A percentile compares a stretch with the other conserved stretches of the same genome.
Evolutionary conservation across 2,797 vertebrate genomes (phyloP).

Genomic region (Sebastes baramenuke): DNA sequence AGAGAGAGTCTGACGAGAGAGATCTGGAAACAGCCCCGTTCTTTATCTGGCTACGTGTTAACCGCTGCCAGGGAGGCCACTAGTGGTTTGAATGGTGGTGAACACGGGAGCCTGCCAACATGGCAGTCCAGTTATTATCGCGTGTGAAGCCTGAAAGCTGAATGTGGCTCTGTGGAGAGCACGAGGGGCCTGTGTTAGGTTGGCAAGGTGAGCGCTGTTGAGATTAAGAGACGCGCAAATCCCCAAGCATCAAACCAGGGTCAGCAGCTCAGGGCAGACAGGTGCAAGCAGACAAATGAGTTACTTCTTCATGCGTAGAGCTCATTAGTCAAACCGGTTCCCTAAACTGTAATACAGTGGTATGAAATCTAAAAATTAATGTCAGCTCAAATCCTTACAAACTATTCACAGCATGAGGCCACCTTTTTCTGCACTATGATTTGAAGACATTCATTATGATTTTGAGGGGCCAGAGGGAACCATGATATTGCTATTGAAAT

Average conservation of each 20-base stretch:
- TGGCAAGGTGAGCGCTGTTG: constrained; percentile 59
- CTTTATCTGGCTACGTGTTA: constrained; percentile 49
- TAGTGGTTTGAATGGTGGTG: constrained; percentile 35
- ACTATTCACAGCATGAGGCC: background rate
- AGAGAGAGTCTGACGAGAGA: constrained; percentile 12
- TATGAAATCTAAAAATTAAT: constrained; percentile 41
- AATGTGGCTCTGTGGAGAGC: constrained; percentile 22
- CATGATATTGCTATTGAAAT: background rate
- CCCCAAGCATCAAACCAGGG: constrained; percentile 49
- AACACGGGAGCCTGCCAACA: constrained; percentile 27
- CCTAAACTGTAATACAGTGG: constrained; percentile 29
- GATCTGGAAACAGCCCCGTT: constrained; percentile 21
- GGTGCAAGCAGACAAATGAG: constrained; percentile 56
- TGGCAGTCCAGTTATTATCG: constrained; percentile 24
- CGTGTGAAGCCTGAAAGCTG: constrained; percentile 33
- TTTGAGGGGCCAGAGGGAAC: background rate
- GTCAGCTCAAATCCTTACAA: constrained; percentile 33
- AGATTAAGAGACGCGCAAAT: constrained; percentile 60
- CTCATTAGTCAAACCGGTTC: constrained; percentile 54
- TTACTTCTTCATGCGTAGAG: constrained; percentile 46
- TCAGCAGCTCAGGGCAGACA: constrained; percentile 57
- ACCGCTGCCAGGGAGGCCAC: constrained; percentile 44
- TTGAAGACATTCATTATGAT: background rate
- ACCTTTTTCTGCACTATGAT: background rate
- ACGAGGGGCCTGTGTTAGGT: constrained; percentile 31